Evolutionary conservation across 2,797 vertebrate species (phyloP).

Genomic region (Phoeniculus purpureus): DNA sequence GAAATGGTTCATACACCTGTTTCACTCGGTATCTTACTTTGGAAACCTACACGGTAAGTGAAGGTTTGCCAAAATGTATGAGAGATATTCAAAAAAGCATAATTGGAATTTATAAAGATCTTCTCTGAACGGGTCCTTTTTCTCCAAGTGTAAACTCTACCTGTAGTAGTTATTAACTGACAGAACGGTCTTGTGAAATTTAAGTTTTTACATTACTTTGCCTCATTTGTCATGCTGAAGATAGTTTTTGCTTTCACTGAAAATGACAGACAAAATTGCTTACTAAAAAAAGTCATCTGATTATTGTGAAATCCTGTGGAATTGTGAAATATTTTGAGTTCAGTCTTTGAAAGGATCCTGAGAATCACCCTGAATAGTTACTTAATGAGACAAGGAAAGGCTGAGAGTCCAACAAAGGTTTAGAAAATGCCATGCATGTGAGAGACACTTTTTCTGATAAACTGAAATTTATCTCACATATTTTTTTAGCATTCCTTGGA

Average conservation of each 20-base stretch:
- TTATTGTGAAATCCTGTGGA: neutral
- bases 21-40: neutral
- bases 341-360: neutral
- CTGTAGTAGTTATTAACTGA: neutral
- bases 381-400: neutral
- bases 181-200: conserved; percentile 5
- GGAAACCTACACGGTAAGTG: conserved; percentile 5
- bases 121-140: neutral
- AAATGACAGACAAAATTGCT: neutral
- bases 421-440: neutral
- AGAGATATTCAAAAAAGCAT: neutral
- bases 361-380: neutral
- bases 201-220: conserved; percentile 15
- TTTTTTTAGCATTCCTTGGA: neutral
- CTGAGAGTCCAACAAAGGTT: neutral
- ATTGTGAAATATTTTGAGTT: neutral
- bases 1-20: conserved; percentile 28
- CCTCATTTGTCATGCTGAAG: conserved; percentile 24
- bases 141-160: neutral
- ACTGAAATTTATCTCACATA: neutral
- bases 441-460: neutral
- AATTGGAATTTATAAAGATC: conserved; percentile 3
- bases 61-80: conserved; percentile 42
- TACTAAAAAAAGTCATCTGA: neutral
- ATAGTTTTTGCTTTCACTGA: conserved; percentile 3